Evolutionary conservation across 2,113 vertebrate species (phyloP).

Genomic region (Stercorarius parasiticus): DNA sequence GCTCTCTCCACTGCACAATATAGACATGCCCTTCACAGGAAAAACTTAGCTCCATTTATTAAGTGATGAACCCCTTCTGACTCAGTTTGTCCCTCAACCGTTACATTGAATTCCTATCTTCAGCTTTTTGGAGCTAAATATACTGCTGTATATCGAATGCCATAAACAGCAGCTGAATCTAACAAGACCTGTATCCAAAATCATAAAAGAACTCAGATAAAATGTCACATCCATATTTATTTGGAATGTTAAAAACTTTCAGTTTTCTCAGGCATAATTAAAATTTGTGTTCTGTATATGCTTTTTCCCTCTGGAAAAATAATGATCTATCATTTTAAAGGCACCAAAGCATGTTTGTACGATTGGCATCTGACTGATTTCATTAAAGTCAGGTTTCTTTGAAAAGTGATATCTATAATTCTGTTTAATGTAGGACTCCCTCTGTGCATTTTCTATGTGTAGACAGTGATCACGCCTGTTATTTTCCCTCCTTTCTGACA

Average conservation of each 20-base stretch:
- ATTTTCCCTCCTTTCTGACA: neutral
- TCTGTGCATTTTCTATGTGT: neutral
- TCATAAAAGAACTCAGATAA: neutral
- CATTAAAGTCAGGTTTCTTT: neutral
- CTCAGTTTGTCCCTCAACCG: neutral
- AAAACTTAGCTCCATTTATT: neutral
- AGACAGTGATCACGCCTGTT: neutral
- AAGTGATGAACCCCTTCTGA: neutral
- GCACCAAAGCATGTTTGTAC: neutral
- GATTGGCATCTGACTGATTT: neutral
- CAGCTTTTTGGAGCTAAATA: neutral
- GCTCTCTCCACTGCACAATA: neutral
- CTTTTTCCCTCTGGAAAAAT: neutral
- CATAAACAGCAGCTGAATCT: neutral
- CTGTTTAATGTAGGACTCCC: neutral
- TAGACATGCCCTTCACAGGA: neutral
- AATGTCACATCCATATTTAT: neutral
- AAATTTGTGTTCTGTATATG: neutral
- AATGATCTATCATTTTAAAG: neutral
- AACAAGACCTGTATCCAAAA: neutral
- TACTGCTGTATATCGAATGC: neutral
- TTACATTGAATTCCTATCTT: neutral
- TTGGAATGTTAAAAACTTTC: neutral
- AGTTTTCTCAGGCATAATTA: neutral
- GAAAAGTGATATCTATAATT: neutral